Percentiles rank a stretch among this genome's conserved stretches.
These are phyloP conservation scores for Brenthis ino DNA, from an alignment of 2,888 invertebrate species.

Conservation along the genomic window DNA sequence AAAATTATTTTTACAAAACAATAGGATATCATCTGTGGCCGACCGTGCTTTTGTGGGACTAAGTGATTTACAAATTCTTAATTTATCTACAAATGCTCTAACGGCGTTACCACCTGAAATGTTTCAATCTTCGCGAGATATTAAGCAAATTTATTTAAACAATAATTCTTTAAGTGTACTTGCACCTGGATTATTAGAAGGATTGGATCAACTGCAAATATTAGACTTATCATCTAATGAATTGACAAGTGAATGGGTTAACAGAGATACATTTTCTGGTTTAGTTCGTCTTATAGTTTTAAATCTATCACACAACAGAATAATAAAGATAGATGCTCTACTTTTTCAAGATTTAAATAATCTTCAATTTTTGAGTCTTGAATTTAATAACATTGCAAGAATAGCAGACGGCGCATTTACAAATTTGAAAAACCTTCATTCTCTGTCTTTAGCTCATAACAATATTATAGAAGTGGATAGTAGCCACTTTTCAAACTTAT, in stretches of 20 bases:
- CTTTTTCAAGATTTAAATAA: slow-evolving; percentile 89
- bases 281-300: slow-evolving; percentile 88
- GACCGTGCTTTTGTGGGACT: slow-evolving; percentile 89
- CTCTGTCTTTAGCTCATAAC: slow-evolving; percentile 88
- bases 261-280: slow-evolving; percentile 89
- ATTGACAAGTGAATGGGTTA: slow-evolving; percentile 89
- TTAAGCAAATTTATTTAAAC: slow-evolving; percentile 87
- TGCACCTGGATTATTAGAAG: slow-evolving; percentile 88
- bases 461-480: slow-evolving; percentile 86
- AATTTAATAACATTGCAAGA: slow-evolving; percentile 86
- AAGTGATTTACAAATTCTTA: slow-evolving; percentile 85
- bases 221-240: slow-evolving; percentile 89
- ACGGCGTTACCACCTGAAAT: slow-evolving; percentile 89
- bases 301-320: slow-evolving; percentile 87
- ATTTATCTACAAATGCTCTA: slow-evolving; percentile 90
- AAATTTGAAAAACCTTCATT: slow-evolving; percentile 89
- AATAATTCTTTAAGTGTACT: slow-evolving; percentile 90
- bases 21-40: slow-evolving; percentile 87
- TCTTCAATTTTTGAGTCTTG: slow-evolving; percentile 88
- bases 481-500: slow-evolving; percentile 87
- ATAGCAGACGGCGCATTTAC: slow-evolving; percentile 89
- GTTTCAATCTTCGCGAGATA: slow-evolving; percentile 87
- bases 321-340: slow-evolving; percentile 86
- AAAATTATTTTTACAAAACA: slow-evolving; percentile 88
- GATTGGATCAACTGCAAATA: slow-evolving; percentile 87